Evolutionary conservation across 2,888 invertebrate genomes (phyloP).

Genomic region (Coenonympha arcania): DNA sequence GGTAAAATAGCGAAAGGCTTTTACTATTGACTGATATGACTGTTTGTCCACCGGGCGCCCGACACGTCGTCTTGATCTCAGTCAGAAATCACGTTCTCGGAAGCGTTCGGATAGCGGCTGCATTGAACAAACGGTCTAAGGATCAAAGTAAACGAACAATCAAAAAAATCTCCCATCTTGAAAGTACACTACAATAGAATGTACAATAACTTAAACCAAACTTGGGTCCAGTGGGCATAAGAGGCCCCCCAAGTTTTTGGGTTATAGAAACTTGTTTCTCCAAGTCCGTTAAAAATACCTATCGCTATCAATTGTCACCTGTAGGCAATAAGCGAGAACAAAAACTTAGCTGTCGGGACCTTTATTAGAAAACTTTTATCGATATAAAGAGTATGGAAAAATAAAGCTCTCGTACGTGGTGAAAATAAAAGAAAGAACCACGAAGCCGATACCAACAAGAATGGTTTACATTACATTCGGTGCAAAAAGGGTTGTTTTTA

Average conservation of each 20-base stretch:
- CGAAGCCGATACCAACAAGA: background rate
- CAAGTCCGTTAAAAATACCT: constrained; percentile 64
- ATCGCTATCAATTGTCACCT: constrained; percentile 71
- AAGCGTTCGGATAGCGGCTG: too few species aligned
- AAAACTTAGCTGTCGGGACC: constrained; percentile 58
- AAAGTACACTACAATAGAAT: background rate
- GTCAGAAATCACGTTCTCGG: too few species aligned
- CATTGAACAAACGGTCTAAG: too few species aligned
- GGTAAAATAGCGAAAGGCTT: too few species aligned
- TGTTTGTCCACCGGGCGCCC: too few species aligned
- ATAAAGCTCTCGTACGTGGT: constrained; percentile 65
- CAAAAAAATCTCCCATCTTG: background rate
- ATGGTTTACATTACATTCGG: too few species aligned
- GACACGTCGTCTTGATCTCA: too few species aligned
- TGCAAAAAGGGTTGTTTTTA: too few species aligned
- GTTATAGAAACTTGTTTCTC: constrained; percentile 33
- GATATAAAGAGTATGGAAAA: constrained; percentile 56
- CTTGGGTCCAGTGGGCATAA: constrained; percentile 3
- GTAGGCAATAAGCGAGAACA: constrained; percentile 62
- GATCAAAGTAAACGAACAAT: background rate
- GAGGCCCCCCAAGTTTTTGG: constrained; percentile 23
- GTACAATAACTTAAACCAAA: constrained; percentile 18
- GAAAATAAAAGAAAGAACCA: constrained; percentile 58
- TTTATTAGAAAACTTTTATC: constrained; percentile 72
- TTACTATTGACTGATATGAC: too few species aligned